Conservation (phyloP, 2,888 invertebrate species). For the Nomada ferruginata region DNA sequence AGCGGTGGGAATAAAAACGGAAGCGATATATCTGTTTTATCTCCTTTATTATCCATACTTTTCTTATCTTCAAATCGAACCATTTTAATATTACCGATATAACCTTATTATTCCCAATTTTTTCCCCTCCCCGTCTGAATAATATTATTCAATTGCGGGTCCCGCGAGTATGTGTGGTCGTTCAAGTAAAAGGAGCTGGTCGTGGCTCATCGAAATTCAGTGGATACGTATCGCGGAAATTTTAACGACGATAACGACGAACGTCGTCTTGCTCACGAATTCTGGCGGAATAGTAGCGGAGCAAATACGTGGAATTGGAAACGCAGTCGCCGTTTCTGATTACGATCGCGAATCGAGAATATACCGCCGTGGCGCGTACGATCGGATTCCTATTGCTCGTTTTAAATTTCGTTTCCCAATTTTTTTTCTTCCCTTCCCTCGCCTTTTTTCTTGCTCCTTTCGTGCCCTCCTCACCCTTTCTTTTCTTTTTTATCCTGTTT, state of each 20-base stretch:
- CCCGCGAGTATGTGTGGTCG: not conserved
- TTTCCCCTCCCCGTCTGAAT: not conserved
- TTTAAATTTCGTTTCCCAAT: not conserved
- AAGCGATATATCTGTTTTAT: constrained; percentile 2
- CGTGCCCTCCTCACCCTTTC: not conserved
- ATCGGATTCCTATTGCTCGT: constrained; percentile 21
- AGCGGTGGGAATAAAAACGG: constrained; percentile 6
- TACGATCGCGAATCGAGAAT: constrained; percentile 67
- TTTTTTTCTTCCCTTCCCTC: not conserved
- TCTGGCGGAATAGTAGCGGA: constrained; percentile 43
- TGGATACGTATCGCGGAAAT: constrained; percentile 50
- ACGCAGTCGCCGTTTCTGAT: constrained; percentile 67
- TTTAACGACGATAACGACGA: constrained; percentile 60
- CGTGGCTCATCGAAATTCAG: constrained; percentile 52
- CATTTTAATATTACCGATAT: not conserved
- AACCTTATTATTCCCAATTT: not conserved
- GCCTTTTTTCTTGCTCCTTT: not conserved
- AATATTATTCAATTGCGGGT: constrained; percentile 22
- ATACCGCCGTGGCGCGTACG: constrained; percentile 43
- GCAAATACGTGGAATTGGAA: constrained; percentile 65
- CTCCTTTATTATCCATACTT: not conserved
- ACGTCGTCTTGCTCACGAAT: constrained; percentile 59
- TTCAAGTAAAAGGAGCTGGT: constrained; percentile 1
- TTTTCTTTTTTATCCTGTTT: not conserved
- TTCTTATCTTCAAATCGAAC: not conserved